These are phyloP conservation scores for Rhea americana DNA, from an alignment of 2,113 vertebrate genomes.

Conservation along the genomic window DNA sequence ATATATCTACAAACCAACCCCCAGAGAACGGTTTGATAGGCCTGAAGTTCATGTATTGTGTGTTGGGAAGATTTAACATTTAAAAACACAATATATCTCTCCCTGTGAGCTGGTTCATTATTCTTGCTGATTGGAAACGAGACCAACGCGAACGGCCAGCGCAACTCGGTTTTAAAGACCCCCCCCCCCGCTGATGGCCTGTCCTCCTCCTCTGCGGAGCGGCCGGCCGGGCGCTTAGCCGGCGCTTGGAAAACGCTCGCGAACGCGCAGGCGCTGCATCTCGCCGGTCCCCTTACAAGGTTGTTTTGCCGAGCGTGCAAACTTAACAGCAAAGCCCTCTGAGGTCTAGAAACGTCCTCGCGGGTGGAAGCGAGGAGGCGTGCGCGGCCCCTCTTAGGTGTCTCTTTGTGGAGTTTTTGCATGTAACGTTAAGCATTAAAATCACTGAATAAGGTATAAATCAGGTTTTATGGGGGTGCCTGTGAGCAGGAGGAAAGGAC, in stretches of 20 bases:
- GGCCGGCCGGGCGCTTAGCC: neutral
- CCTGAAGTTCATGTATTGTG: neutral
- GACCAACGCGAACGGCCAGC: neutral
- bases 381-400: neutral
- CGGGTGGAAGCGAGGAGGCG: neutral
- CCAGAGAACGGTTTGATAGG: neutral
- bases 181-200: neutral
- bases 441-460: conserved; percentile 52
- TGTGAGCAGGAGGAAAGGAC: neutral
- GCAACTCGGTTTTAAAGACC: neutral
- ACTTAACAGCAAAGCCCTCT: neutral
- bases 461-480: conserved; percentile 22
- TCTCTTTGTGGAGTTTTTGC: conserved; percentile 32
- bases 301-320: neutral
- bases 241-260: neutral
- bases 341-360: neutral
- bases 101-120: neutral
- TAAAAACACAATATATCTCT: conserved; percentile 40
- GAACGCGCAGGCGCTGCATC: neutral
- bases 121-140: conserved; percentile 17
- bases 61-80: conserved; percentile 29
- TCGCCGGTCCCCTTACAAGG: neutral
- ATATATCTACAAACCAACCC: neutral
- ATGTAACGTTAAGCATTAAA: conserved; percentile 51
- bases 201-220: neutral